phyloP scores from a whole-genome alignment of 2,113 vertebrate genomes.

The Pelmatolapia mariae region DNA sequence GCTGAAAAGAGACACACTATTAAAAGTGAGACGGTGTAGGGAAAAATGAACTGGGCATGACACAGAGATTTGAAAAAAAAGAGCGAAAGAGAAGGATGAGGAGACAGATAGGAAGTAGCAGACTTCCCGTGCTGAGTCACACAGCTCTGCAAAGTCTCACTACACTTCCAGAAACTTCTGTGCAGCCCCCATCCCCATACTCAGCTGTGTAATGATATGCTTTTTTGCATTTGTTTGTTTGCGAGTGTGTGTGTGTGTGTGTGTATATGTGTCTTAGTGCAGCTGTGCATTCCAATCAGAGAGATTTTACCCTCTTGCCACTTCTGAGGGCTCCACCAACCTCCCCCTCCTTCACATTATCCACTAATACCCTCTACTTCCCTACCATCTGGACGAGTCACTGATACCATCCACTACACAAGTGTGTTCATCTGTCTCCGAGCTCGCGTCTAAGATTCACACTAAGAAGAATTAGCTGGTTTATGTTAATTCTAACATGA shows the following conservation, averaged over 20 bases:
- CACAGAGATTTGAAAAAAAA: not conserved
- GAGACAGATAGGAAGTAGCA: constrained; percentile 9
- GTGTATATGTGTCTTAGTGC: constrained; percentile 8
- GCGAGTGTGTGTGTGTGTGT: not conserved
- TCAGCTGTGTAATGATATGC: constrained; percentile 52
- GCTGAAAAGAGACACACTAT: not conserved
- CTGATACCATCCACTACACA: not conserved
- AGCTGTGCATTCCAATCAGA: constrained; percentile 70
- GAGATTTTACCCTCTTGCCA: constrained; percentile 58
- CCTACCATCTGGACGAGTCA: constrained; percentile 45
- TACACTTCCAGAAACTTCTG: constrained; percentile 38
- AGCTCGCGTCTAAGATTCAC: not conserved
- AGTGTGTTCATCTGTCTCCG: not conserved
- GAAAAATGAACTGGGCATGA: not conserved
- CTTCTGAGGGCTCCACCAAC: not conserved
- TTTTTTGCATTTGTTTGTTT: not conserved
- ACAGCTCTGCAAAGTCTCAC: constrained; percentile 12
- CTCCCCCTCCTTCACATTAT: constrained; percentile 4
- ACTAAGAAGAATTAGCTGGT: not conserved
- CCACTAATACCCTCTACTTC: constrained; percentile 39
- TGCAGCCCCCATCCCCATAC: constrained; percentile 32
- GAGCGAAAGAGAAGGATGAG: not conserved
- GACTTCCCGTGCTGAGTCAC: constrained; percentile 38
- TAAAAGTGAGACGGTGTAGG: not conserved
- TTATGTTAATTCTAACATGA: not conserved